These are phyloP conservation scores for Notocelia uddmanniana DNA, from an alignment of 2,888 invertebrate genomes.

Conservation along the genomic window DNA sequence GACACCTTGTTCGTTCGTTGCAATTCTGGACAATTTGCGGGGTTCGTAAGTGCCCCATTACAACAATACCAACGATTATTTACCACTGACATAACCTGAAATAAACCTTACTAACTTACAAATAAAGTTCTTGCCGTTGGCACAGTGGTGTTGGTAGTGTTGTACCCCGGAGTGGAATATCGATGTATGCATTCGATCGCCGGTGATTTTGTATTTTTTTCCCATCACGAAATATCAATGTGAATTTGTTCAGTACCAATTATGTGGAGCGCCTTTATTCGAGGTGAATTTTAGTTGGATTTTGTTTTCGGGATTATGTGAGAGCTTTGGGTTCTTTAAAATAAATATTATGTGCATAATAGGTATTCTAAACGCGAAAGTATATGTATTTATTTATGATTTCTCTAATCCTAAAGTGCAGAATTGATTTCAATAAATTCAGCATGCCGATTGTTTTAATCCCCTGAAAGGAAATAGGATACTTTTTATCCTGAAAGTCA, in stretches of 20 bases:
- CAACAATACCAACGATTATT: slow-evolving; percentile 63
- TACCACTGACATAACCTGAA: slow-evolving; percentile 47
- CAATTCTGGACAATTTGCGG: slow-evolving; percentile 83
- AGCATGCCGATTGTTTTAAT: too few species aligned
- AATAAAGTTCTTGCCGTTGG: slow-evolving; percentile 49
- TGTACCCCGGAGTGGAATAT: slow-evolving; percentile 67
- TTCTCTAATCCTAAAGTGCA: too few species aligned
- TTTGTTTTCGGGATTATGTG: slow-evolving; percentile 10
- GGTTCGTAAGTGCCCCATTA: slow-evolving; percentile 83
- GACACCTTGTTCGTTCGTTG: slow-evolving; percentile 83
- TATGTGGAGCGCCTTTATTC: slow-evolving; percentile 79
- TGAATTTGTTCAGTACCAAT: slow-evolving; percentile 83
- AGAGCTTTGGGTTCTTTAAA: neutral
- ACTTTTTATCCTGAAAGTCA: too few species aligned
- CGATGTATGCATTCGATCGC: slow-evolving; percentile 80
- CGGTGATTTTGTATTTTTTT: slow-evolving; percentile 80
- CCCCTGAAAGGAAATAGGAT: too few species aligned
- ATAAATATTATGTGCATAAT: neutral
- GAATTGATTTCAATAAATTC: too few species aligned
- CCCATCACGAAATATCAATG: slow-evolving; percentile 84
- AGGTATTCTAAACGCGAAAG: too few species aligned
- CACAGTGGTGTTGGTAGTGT: slow-evolving; percentile 56
- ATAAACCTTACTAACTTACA: slow-evolving; percentile 39
- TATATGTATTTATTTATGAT: too few species aligned
- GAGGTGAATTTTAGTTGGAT: slow-evolving; percentile 47